Evolutionary conservation across 2,113 vertebrate genomes (phyloP), one percentile per base, ranked within the genome.

Genomic region (Silurus asotus): DNA sequence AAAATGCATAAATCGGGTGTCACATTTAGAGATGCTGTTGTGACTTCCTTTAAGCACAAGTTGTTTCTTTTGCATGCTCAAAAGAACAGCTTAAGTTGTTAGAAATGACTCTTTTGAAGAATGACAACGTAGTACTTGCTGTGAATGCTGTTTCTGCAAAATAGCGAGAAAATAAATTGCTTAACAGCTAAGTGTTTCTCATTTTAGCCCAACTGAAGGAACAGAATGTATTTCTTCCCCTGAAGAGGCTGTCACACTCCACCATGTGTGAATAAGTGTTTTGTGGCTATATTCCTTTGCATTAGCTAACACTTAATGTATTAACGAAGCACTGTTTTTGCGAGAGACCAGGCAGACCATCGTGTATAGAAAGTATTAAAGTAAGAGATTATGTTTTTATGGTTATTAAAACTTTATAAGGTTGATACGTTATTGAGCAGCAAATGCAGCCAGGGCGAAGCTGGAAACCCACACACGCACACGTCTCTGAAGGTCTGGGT

Each of bases 181-280:
- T 76, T 87, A 82, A 45, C 74, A 45, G 80, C 64, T 86, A 87
- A 87, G 86, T 72, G 86, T 65, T 76, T 83, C 86, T 82, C 80
- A 67, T 77, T 87, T 87, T 87, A 87, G 59, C 80, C 61, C 69
- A 75, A 62, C 48, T 75, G 67, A 75, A 77, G 70, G 70, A 87
- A 83, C 70, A 58, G 59, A 81, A 76, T 76, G 70, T 77, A 67
- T 87, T 83, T 77, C 69, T 87, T 77, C 19, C 69, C 51, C 17
- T 69, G 80, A 76, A 56, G 79, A 82, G 51, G 72, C 56, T 76
- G 80, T 87, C 59, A 48, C 59, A 48, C 59, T 76, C 55, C 61
- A 48, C 53, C 62, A 81, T 49, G 64, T 65, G 19, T 61, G 45
- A 58, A 64, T 76, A 87, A 76, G 79, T 48, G 61, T 45, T 28